Conservation (phyloP, 2,113 vertebrate genomes). For the Halichoerus grypus region DNA sequence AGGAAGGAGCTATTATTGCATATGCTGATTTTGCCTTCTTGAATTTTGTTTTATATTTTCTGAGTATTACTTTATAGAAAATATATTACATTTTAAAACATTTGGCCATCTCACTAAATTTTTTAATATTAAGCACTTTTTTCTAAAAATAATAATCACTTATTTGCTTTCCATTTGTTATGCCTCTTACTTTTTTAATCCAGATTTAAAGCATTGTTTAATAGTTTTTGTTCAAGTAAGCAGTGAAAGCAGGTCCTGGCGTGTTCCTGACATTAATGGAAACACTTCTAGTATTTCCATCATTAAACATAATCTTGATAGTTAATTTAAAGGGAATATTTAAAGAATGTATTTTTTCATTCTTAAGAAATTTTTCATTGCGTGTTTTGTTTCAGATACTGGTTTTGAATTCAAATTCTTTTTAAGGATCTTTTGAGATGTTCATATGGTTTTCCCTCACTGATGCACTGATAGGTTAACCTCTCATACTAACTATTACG, state of each 20-base stretch:
- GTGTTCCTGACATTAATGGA: background rate
- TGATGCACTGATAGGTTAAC: background rate
- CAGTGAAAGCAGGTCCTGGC: background rate
- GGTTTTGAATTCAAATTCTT: background rate
- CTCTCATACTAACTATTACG: background rate
- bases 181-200: background rate
- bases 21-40: background rate
- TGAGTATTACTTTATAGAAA: background rate
- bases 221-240: background rate
- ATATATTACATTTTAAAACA: background rate
- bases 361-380: background rate
- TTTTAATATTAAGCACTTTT: background rate
- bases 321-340: background rate
- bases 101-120: background rate
- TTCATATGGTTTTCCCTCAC: background rate
- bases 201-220: background rate
- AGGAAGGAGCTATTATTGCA: background rate
- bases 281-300: background rate
- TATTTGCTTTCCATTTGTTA: background rate
- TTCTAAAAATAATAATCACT: background rate
- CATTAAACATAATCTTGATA: background rate
- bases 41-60: background rate
- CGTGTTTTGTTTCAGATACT: background rate
- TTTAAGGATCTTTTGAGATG: background rate
- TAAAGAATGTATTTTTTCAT: background rate